phyloP scores from a whole-genome alignment of 2,888 invertebrate genomes.

The Drosophila birchii region DNA sequence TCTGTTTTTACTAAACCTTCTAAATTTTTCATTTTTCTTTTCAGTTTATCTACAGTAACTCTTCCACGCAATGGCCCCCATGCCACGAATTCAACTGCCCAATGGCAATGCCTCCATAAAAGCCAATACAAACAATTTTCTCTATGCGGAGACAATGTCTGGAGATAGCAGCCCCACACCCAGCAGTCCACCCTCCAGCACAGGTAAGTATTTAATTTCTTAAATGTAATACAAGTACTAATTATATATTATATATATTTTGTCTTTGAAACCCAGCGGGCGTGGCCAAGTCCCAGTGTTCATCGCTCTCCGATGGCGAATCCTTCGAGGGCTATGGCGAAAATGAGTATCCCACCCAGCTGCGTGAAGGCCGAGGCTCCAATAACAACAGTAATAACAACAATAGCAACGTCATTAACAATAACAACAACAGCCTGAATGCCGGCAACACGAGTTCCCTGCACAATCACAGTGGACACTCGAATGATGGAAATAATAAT shows the following conservation, averaged over 20 bases:
- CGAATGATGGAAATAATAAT: conserved; percentile 79
- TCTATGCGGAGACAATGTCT: conserved; percentile 78
- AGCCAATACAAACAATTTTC: conserved; percentile 63
- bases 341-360: conserved; percentile 82
- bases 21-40: not conserved
- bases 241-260: not conserved
- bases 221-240: not conserved
- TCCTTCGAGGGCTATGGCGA: conserved; percentile 93
- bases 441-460: conserved; percentile 42
- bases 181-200: conserved; percentile 84
- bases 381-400: conserved; percentile 37
- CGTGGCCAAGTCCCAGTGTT: conserved; percentile 85
- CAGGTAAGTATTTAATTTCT: conserved; percentile 71
- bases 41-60: conserved; percentile 15
- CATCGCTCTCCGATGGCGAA: conserved; percentile 90
- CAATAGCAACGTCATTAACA: conserved; percentile 24
- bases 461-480: conserved; percentile 69
- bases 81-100: conserved; percentile 77
- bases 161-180: conserved; percentile 84
- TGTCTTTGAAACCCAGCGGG: conserved; percentile 60
- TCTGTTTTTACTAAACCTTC: conserved; percentile 2
- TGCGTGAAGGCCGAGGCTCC: conserved; percentile 37
- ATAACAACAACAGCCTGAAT: conserved; percentile 39
- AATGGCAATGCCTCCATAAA: conserved; percentile 60
- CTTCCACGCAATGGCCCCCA: conserved; percentile 78